Base-by-base conservation (phyloP, 2,113 vertebrate species). In the Corapipo altera region DNA sequence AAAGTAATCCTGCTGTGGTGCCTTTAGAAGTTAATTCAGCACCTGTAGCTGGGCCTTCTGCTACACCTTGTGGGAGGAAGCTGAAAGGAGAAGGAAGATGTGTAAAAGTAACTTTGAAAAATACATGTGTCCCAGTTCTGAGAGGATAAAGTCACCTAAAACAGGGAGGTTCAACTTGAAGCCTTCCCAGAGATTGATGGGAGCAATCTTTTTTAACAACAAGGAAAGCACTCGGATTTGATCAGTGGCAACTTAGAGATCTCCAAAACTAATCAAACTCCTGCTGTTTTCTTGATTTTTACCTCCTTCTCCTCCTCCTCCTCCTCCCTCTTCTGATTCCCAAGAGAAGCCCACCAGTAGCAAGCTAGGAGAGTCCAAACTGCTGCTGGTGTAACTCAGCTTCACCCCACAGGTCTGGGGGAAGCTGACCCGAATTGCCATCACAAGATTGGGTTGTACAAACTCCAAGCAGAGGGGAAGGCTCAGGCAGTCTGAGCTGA, bases 101-200 rank as follows among this genome's bases (percentile, higher is more conserved):
- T 2, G 21, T 9, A 74, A 81, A 86, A 55, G 10, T 48, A 49
- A 59, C 19, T 92, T 88, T 61, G 27, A 86, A 84, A 81, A 81
- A 48, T 39, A 24, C 37, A 1, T 33, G 9, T 70, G 35, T 26
- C 11, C 37, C 15, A 37, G 17, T 61, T 76, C 44, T 28, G 7
- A 93, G 80, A 71, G 32, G 22, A 67, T 65, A 57, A 86, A 43
- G 72, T 57, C 32, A 90, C 13, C 19, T 52, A 33, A 0, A 1
- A 32, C 19, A 64, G 12, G 49, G 44, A 81, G 20, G 23, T 41
- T 84, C 48, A 72, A 7, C 59, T 80, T 88, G 64, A 88, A 94
- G 11, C 18, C 46, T 81, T 92, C 35, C 73, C 61, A 48, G 69
- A 96, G 96, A 94, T 39, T 91, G 92, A 95, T 95, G 95, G 90